Percentiles rank a stretch among this genome's conserved stretches.
Evolutionary conservation across 2,113 vertebrate genomes (phyloP).

Genomic region (Oenanthe oenanthe): DNA sequence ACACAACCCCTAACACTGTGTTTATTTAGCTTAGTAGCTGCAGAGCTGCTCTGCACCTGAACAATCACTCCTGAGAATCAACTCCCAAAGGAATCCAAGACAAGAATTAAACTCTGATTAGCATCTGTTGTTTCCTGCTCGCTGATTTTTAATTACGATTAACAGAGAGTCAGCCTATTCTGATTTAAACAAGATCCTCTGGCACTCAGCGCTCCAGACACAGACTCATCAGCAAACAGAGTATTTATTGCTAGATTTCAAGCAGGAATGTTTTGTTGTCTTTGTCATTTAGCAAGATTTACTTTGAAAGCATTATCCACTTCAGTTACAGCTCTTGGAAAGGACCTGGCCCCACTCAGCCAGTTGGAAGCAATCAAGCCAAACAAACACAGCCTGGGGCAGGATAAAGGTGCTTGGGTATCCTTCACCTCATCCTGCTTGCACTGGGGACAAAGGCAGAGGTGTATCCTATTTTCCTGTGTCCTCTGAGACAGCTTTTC

Average conservation of each 20-base stretch:
- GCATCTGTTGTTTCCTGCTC: slow-evolving; percentile 22
- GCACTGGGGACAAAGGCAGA: neutral
- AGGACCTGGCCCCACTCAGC: neutral
- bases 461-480: neutral
- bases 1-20: accelerated
- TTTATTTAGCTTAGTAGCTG: neutral
- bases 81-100: neutral
- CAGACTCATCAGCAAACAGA: neutral
- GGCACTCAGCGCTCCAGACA: neutral
- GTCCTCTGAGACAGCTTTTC: neutral
- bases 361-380: neutral
- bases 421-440: neutral
- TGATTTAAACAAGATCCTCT: slow-evolving; percentile 9
- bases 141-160: neutral
- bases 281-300: slow-evolving; percentile 38
- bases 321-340: neutral
- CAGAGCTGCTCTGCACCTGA: neutral
- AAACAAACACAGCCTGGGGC: neutral
- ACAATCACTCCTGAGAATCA: neutral
- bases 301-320: slow-evolving; percentile 11
- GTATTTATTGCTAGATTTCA: slow-evolving; percentile 3
- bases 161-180: neutral
- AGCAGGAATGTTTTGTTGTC: neutral
- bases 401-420: neutral
- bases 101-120: neutral